A percentile compares a stretch with the other conserved stretches of the same genome.
These are phyloP conservation scores for Acropora tenuis DNA, from an alignment of 64 coral and sea anemone species.

Conservation along the genomic window DNA sequence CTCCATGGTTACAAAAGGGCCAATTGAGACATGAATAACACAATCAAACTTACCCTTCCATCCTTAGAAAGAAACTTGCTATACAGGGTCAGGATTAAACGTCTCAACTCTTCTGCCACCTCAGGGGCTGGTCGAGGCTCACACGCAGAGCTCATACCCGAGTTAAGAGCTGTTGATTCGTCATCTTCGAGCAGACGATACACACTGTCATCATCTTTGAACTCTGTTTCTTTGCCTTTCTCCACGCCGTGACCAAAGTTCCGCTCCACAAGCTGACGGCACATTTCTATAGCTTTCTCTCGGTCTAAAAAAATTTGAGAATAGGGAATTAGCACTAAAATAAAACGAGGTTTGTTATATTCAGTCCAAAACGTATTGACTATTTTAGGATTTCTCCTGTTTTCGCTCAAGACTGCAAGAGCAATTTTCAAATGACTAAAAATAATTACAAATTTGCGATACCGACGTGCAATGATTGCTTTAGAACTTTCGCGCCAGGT, in stretches of 20 bases:
- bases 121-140: conserved; percentile 92
- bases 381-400: too few species aligned
- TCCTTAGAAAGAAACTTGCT: conserved; percentile 77
- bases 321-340: neutral
- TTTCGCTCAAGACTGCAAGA: too few species aligned
- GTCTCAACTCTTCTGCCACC: conserved; percentile 82
- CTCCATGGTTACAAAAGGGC: neutral
- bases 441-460: too few species aligned
- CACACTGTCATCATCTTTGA: conserved; percentile 82
- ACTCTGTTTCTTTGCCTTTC: conserved; percentile 55
- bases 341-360: neutral
- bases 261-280: conserved; percentile 81
- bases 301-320: conserved; percentile 52
- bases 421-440: too few species aligned
- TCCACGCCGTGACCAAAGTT: conserved; percentile 79
- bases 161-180: conserved; percentile 91
- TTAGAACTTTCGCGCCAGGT: too few species aligned
- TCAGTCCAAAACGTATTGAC: too few species aligned
- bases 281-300: conserved; percentile 89
- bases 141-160: conserved; percentile 83
- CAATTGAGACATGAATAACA: neutral
- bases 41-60: conserved; percentile 77
- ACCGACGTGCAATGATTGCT: too few species aligned
- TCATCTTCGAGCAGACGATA: conserved; percentile 95
- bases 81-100: conserved; percentile 84